Evolutionary conservation across 1,140 invertebrate genomes (phyloP).

Genomic region (Camponotus vicinus): DNA sequence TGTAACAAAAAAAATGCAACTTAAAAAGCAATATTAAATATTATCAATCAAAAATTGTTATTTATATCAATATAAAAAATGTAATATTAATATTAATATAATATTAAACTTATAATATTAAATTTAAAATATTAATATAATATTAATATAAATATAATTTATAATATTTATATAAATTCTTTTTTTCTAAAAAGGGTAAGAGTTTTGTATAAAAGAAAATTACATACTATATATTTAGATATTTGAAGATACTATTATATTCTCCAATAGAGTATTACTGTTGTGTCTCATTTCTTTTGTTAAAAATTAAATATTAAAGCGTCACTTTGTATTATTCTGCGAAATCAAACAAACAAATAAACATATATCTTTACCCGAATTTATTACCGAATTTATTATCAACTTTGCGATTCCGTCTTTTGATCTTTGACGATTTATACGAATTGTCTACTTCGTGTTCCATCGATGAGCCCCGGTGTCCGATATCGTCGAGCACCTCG

Average conservation of each 20-base stretch:
- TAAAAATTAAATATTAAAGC: not conserved
- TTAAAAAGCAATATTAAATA: too few species aligned
- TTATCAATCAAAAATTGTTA: not conserved
- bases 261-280: not conserved
- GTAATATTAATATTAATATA: not conserved
- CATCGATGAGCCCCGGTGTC: conserved; percentile 61
- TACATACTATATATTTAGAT: not conserved
- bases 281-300: not conserved
- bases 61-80: conserved; percentile 14
- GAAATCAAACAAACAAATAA: conserved; percentile 7
- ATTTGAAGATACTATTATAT: conserved; percentile 7
- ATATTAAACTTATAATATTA: not conserved
- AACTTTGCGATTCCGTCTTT: not conserved
- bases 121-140: too few species aligned
- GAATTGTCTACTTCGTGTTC: conserved; percentile 39
- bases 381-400: not conserved
- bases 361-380: not conserved
- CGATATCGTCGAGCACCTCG: conserved; percentile 69
- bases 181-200: not conserved
- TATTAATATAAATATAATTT: too few species aligned
- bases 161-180: not conserved
- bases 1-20: too few species aligned
- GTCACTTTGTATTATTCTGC: not conserved
- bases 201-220: not conserved
- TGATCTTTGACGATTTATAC: conserved; percentile 28